These are phyloP conservation scores for Theodoxus fluviatilis DNA, from an alignment of 2,888 invertebrate species.

Conservation along the genomic window DNA sequence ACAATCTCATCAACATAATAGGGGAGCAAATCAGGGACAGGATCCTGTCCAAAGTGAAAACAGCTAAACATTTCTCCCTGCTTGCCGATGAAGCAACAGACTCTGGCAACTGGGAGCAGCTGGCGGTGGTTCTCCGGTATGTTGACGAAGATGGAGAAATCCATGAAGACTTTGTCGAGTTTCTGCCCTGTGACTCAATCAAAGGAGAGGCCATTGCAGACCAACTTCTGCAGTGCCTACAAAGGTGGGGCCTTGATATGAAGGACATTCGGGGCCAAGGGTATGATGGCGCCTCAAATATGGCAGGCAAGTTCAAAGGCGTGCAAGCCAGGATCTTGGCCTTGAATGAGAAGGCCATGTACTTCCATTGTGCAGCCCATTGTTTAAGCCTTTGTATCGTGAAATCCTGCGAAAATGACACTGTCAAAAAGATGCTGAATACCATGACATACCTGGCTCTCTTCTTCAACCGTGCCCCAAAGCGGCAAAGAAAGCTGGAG, in stretches of 20 bases:
- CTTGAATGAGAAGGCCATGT: conserved; percentile 27
- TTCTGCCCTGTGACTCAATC: conserved; percentile 25
- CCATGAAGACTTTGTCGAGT: conserved; percentile 27
- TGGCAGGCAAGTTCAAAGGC: conserved; percentile 29
- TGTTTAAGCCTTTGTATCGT: conserved; percentile 30
- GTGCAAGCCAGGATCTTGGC: conserved; percentile 30
- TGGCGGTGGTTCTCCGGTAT: conserved; percentile 31
- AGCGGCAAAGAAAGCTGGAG: no score
- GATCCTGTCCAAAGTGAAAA: conserved; percentile 25
- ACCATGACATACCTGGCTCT: no score
- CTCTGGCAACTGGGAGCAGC: conserved; percentile 31
- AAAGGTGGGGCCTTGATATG: conserved; percentile 24
- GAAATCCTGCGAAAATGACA: conserved; percentile 30
- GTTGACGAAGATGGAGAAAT: not conserved
- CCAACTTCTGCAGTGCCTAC: conserved; percentile 22
- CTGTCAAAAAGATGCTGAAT: no score
- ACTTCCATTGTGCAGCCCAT: conserved; percentile 35
- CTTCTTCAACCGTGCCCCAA: no score
- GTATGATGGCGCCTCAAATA: conserved; percentile 33
- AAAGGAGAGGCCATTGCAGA: conserved; percentile 25
- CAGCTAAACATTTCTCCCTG: conserved; percentile 30
- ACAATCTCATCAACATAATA: conserved; percentile 30
- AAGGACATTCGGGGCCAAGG: conserved; percentile 30
- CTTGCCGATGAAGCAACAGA: conserved; percentile 37
- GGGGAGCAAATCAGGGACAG: conserved; percentile 24